Evolutionary conservation across 2,797 vertebrate genomes (phyloP), one percentile per base, ranked within the genome.

Genomic region (Poecilia velifera): DNA sequence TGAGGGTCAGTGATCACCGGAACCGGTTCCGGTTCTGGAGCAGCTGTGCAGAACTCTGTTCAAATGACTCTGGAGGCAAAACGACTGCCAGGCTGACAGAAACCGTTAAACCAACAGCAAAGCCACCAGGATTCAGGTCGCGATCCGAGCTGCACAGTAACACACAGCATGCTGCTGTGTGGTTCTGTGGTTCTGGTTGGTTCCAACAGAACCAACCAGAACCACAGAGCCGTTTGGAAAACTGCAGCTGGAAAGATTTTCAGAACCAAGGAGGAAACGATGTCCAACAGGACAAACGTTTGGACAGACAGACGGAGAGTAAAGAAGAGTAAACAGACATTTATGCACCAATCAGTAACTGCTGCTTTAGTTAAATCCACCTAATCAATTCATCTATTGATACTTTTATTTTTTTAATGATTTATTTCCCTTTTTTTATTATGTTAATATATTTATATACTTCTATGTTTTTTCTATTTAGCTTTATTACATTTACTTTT

Each of bases 1-100:
- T 0, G 72, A 43, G 43, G 2, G 75, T 36, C 31, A 68, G 82
- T 77, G 82, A 34, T 80, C 45, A 36, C 85, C 85, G 88, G 80
- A 89, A 78, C 28, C 87, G 4, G 16, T 82, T 73, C 86, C 82
- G 74, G 84, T 85, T 28, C 74, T 43, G 77, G 0, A 59, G 89
- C 91, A 88, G 86, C 83, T 79, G 85, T 39, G 36, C 34, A 66
- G 73, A 62, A 76, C 79, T 82, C 22, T 45, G 0, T 0, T 74
- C 14, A 76, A 82, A 49, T 0, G 22, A 75, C 74, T 71, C 71
- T 72, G 57, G 39, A 34, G 16, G 25, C 57, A 59, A 64, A 80
- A 18, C 43, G 3, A 46, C 45, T 14, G 45, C 3, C 2, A 51
- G 55, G 47, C 34, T 5, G n/a, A 79, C 51, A 22, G 53, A 77